Percentiles rank a stretch among this genome's conserved stretches.
phyloP scores from a whole-genome alignment of 2,888 invertebrate species.

The Electrophaes corylata region DNA sequence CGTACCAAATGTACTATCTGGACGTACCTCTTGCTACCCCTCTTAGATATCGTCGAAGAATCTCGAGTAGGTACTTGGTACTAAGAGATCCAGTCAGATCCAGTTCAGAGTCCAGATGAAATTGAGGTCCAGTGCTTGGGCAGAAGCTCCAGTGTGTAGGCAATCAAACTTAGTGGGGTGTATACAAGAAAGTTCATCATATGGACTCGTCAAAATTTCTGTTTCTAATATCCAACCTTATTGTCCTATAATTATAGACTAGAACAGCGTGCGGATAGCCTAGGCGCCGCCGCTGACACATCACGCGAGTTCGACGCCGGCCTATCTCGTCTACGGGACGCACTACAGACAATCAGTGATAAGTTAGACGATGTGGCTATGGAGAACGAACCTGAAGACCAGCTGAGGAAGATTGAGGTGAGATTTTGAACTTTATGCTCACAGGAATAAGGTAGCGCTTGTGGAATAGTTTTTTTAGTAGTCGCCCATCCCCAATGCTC shows the following conservation, averaged over 20 bases:
- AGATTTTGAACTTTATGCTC: constrained; percentile 16
- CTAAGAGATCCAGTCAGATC: too few relatives aligned
- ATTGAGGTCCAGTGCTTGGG: too few relatives aligned
- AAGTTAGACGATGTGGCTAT: constrained; percentile 92
- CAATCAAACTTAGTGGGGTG: too few relatives aligned
- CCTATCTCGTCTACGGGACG: constrained; percentile 91
- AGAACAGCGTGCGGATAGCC: constrained; percentile 93
- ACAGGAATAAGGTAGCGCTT: not conserved
- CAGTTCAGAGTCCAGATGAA: not conserved
- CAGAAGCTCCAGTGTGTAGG: too few relatives aligned
- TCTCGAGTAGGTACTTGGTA: too few relatives aligned
- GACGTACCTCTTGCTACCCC: too few relatives aligned
- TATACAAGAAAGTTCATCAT: too few relatives aligned
- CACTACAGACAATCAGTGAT: constrained; percentile 94
- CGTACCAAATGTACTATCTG: too few relatives aligned
- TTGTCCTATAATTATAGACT: constrained; percentile 80
- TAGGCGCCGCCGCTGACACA: constrained; percentile 96
- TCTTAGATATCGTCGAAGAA: too few relatives aligned
- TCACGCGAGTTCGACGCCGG: constrained; percentile 97
- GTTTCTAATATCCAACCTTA: constrained; percentile 1
- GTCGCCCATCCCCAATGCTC: too few relatives aligned
- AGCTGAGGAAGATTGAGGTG: constrained; percentile 92
- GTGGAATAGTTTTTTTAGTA: too few relatives aligned
- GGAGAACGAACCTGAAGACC: constrained; percentile 94
- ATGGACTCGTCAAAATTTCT: too few relatives aligned